These are phyloP conservation scores for Hirtodrosophila trivittata DNA, from an alignment of 2,888 invertebrate genomes.

Conservation along the genomic window DNA sequence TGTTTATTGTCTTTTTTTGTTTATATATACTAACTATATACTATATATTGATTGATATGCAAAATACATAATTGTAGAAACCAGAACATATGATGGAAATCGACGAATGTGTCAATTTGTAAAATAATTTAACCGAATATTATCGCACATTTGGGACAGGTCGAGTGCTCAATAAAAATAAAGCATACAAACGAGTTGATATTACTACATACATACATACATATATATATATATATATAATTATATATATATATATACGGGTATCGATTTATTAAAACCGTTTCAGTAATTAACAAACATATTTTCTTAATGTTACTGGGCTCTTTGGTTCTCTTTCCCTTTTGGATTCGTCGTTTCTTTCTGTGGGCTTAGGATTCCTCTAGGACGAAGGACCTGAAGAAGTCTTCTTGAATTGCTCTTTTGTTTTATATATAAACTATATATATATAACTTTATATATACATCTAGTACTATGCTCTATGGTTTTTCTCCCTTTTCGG, in stretches of 20 bases:
- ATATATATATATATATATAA: too few species aligned
- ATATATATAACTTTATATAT: too few species aligned
- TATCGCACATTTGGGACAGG: slow-evolving; percentile 63
- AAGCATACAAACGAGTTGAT: slow-evolving; percentile 57
- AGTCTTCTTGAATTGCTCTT: too few species aligned
- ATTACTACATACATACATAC: slow-evolving; percentile 48
- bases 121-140: slow-evolving; percentile 58
- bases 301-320: too few species aligned
- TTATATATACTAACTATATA: background rate
- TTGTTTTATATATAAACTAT: too few species aligned
- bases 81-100: slow-evolving; percentile 56
- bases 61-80: slow-evolving; percentile 41
- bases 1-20: slow-evolving; percentile 32
- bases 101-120: slow-evolving; percentile 60
- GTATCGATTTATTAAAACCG: slow-evolving; percentile 39
- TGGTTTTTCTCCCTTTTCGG: too few species aligned
- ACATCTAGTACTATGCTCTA: too few species aligned
- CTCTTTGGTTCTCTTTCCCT: too few species aligned
- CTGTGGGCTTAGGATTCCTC: too few species aligned
- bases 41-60: slow-evolving; percentile 36
- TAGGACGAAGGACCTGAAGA: too few species aligned
- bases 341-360: too few species aligned
- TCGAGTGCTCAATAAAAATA: slow-evolving; percentile 58
- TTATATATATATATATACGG: too few species aligned
- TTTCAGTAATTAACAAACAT: slow-evolving; percentile 13